Percentiles rank a stretch among this genome's conserved stretches.
Evolutionary conservation across 1,140 invertebrate species (phyloP).

Genomic region (Drosophila nasuta): DNA sequence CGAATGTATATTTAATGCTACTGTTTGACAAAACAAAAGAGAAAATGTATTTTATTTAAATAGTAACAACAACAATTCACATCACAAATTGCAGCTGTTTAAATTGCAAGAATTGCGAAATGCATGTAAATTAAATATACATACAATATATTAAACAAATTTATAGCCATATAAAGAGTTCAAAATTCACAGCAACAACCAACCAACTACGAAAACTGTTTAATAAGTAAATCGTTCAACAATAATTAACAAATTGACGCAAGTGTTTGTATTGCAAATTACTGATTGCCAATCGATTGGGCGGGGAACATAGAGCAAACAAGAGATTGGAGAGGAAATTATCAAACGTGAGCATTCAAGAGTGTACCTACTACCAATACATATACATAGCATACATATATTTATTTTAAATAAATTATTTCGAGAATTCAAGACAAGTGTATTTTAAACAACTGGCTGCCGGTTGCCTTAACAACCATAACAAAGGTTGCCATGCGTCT

Average conservation of each 20-base stretch:
- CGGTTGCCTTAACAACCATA: conserved; percentile 18
- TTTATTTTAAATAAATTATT: conserved; percentile 83
- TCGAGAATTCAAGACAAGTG: conserved; percentile 48
- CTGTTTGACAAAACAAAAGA: conserved; percentile 37
- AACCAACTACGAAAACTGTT: conserved; percentile 36
- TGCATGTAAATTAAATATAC: conserved; percentile 29
- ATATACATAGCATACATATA: conserved; percentile 64
- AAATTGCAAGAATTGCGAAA: conserved; percentile 19
- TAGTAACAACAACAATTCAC: conserved; percentile 10
- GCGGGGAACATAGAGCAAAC: background rate
- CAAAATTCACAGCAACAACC: conserved; percentile 37
- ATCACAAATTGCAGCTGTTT: conserved; percentile 35
- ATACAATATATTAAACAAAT: conserved; percentile 30
- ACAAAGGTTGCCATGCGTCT: conserved; percentile 74
- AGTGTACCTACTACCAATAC: conserved; percentile 67
- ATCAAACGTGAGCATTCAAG: conserved; percentile 66
- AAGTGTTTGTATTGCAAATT: conserved; percentile 25
- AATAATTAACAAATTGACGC: conserved; percentile 43
- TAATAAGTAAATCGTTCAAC: conserved; percentile 49
- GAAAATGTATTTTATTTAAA: conserved; percentile 36
- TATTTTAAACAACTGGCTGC: conserved; percentile 16
- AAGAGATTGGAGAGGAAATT: conserved; percentile 20
- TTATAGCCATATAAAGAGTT: conserved; percentile 53
- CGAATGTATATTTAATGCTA: conserved; percentile 38
- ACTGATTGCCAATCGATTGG: background rate